A percentile compares a stretch with the other conserved stretches of the same genome.
phyloP scores from a whole-genome alignment of 2,888 invertebrate genomes.

The Nymphalis urticae region DNA sequence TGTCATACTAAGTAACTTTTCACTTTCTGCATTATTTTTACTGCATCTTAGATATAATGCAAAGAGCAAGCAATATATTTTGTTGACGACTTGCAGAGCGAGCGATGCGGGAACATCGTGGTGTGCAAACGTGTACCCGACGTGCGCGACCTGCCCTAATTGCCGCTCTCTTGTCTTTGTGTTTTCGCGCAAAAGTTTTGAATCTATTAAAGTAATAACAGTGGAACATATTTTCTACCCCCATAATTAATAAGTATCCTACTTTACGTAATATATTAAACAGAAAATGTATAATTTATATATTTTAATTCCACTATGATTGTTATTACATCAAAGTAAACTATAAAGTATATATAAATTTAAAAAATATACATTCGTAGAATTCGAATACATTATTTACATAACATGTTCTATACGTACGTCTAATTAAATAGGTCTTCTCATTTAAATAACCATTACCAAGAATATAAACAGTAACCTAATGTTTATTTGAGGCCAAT shows the following conservation, averaged over 20 bases:
- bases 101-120: slow-evolving; percentile 6
- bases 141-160: slow-evolving; percentile 31
- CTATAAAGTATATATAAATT: background rate
- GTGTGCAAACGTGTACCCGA: slow-evolving; percentile 26
- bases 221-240: background rate
- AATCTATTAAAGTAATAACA: background rate
- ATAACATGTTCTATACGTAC: slow-evolving; percentile 8
- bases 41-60: slow-evolving; percentile 5
- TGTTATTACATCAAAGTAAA: background rate
- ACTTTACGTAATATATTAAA: background rate
- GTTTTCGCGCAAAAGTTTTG: background rate
- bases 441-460: slow-evolving; percentile 32
- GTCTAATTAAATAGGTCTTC: slow-evolving; percentile 23
- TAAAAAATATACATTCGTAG: background rate
- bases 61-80: slow-evolving; percentile 4
- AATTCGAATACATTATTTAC: background rate
- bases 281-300: too few relatives aligned
- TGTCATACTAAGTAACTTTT: background rate
- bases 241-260: background rate
- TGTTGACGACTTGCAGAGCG: slow-evolving; percentile 4
- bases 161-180: slow-evolving; percentile 19
- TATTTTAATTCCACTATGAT: background rate
- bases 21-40: background rate
- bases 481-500: slow-evolving; percentile 36
- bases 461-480: slow-evolving; percentile 32